Conservation (phyloP, 1,140 invertebrate genomes). For the Drosophila ananassae region DNA sequence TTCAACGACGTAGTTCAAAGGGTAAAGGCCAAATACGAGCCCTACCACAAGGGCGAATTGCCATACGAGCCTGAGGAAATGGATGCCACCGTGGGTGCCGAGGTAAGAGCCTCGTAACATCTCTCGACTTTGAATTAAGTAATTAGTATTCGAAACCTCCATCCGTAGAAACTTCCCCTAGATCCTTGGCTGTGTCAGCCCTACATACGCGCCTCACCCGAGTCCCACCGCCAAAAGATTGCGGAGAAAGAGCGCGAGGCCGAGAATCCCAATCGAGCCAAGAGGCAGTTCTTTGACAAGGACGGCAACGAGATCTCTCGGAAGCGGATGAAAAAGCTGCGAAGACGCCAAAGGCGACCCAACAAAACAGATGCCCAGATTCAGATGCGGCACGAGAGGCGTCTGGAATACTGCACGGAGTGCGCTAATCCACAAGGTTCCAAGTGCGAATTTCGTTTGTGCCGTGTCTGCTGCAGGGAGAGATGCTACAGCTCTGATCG, state of each 20-base stretch:
- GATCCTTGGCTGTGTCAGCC: conserved; percentile 97
- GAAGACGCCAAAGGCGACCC: conserved; percentile 87
- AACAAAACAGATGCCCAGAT: conserved; percentile 86
- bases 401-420: conserved; percentile 88
- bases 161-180: conserved; percentile 87
- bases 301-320: conserved; percentile 91
- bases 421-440: conserved; percentile 93
- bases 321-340: conserved; percentile 93
- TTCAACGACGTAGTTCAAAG: conserved; percentile 89
- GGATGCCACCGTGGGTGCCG: conserved; percentile 75
- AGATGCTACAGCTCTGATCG: conserved; percentile 91
- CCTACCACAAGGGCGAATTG: conserved; percentile 88
- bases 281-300: conserved; percentile 87
- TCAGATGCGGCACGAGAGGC: conserved; percentile 85
- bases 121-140: neutral
- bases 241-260: conserved; percentile 86
- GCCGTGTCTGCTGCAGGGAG: conserved; percentile 92
- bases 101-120: conserved; percentile 20
- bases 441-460: conserved; percentile 92
- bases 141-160: neutral
- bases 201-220: conserved; percentile 92
- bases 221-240: conserved; percentile 90
- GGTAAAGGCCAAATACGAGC: conserved; percentile 89
- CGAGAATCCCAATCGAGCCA: conserved; percentile 84
- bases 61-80: conserved; percentile 81